Percentiles rank a stretch among this genome's conserved stretches.
phyloP scores from a whole-genome alignment of 35 echinoderm and acorn worm species.

The Apostichopus japonicus region DNA sequence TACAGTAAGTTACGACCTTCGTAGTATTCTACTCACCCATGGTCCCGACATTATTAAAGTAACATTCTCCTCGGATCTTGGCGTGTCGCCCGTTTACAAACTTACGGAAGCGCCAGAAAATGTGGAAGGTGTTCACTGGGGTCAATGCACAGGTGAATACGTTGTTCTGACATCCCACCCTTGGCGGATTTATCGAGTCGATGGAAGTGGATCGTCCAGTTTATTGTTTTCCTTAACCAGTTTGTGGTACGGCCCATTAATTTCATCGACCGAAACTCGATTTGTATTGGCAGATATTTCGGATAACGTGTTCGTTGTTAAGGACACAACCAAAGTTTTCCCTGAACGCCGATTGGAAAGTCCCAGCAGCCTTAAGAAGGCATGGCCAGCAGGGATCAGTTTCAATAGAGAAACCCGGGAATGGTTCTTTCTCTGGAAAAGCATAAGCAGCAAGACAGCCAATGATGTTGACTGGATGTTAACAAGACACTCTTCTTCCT shows the following conservation, averaged over 20 bases:
- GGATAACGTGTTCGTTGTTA: conserved; percentile 11
- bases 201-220: not conserved
- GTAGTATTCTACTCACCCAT: conserved; percentile 6
- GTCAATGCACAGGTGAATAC: not conserved
- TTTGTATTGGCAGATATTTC: conserved; percentile 44
- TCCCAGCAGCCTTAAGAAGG: not conserved
- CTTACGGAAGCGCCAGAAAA: not conserved
- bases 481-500: not conserved
- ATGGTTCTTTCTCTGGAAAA: conserved; percentile 46
- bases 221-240: not conserved
- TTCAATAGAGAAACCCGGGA: not conserved
- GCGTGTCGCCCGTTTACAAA: not conserved
- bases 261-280: not conserved
- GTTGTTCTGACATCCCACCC: conserved; percentile 10
- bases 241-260: conserved; percentile 27
- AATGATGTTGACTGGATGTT: conserved; percentile 27
- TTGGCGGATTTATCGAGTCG: conserved; percentile 24
- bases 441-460: not conserved
- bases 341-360: not conserved
- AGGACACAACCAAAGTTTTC: conserved; percentile 33
- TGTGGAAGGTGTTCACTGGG: conserved; percentile 33
- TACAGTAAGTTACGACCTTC: conserved; percentile 7
- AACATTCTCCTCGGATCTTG: not conserved
- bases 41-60: conserved; percentile 13
- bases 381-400: conserved; percentile 35